Conservation (phyloP, 2,113 vertebrate genomes). For the Ceuthmochares aereus region DNA sequence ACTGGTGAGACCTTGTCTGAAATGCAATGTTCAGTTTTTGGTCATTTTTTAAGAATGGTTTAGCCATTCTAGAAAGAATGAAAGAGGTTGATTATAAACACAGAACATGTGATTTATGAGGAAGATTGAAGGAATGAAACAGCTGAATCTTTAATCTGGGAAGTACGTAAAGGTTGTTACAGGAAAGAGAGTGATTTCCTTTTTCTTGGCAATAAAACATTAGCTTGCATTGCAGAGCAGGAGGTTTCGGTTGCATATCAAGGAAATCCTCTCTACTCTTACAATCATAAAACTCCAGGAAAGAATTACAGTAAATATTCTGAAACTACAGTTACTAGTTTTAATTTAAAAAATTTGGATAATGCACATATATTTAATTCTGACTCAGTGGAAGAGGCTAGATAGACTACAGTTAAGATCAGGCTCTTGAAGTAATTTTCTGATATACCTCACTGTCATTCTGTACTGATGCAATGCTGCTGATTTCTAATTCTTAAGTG, state of each 20-base stretch:
- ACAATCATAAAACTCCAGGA: background rate
- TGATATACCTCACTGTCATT: background rate
- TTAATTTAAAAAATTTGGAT: background rate
- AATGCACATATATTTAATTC: background rate
- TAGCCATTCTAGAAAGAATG: background rate
- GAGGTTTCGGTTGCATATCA: background rate
- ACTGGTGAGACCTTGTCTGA: background rate
- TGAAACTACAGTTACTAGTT: background rate
- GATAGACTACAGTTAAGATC: background rate
- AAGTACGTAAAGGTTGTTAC: background rate
- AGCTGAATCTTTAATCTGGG: background rate
- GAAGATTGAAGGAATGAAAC: background rate
- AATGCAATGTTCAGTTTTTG: background rate
- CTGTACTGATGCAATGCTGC: background rate
- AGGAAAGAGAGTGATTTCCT: background rate
- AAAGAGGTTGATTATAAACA: background rate
- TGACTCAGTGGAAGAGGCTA: background rate
- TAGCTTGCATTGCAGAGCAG: background rate
- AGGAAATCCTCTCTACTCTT: background rate
- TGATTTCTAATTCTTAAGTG: background rate
- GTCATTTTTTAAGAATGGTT: background rate
- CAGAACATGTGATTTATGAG: background rate
- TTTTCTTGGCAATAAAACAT: background rate
- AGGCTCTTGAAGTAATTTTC: background rate
- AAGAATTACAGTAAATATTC: background rate